Evolutionary conservation across 1,140 invertebrate species (phyloP).

Genomic region (Oryzaephilus surinamensis): DNA sequence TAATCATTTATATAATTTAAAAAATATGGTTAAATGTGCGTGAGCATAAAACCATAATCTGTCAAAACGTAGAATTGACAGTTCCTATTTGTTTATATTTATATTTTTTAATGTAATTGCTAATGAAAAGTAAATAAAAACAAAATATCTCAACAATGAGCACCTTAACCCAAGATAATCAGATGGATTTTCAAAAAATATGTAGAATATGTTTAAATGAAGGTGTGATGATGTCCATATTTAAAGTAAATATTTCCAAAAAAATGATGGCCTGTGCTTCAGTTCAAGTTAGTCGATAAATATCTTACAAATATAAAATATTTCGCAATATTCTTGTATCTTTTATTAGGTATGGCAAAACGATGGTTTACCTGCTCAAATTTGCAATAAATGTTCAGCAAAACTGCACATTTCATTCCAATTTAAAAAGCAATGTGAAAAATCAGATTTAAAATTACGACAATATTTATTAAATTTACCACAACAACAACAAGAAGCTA

Average conservation of each 20-base stretch:
- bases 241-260: conserved; percentile 36
- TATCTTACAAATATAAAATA: neutral
- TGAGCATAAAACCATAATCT: too few species aligned
- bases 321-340: conserved; percentile 2
- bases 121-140: too few species aligned
- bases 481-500: conserved; percentile 12
- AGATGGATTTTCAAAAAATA: conserved; percentile 31
- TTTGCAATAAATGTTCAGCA: conserved; percentile 37
- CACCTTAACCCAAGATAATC: neutral
- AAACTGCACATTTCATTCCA: conserved; percentile 38
- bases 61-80: too few species aligned
- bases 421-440: conserved; percentile 38
- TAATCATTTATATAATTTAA: too few species aligned
- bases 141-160: neutral
- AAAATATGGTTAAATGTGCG: too few species aligned
- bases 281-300: conserved; percentile 30
- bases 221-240: conserved; percentile 35
- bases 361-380: conserved; percentile 36
- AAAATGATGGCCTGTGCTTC: conserved; percentile 38
- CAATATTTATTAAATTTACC: conserved; percentile 21
- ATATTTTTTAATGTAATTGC: too few species aligned
- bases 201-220: conserved; percentile 35
- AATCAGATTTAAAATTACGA: conserved; percentile 34
- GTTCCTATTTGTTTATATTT: too few species aligned
- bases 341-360: conserved; percentile 39